phyloP scores from a whole-genome alignment of 2,888 invertebrate species.

The Dexiosoma caninum region DNA sequence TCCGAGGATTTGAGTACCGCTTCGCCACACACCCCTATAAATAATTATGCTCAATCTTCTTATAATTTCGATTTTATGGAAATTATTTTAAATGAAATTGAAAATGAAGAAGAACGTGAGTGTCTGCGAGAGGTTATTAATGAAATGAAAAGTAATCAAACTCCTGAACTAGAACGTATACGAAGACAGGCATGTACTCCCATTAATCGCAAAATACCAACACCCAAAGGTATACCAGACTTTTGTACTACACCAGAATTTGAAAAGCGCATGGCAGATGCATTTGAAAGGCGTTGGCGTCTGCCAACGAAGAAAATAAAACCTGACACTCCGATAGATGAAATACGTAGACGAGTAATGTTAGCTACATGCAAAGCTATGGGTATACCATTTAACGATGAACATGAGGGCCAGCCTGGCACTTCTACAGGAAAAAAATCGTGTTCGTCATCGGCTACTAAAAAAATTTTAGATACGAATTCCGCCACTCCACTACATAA shows the following conservation, averaged over 20 bases:
- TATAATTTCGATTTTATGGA: constrained; percentile 71
- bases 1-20: constrained; percentile 58
- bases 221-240: constrained; percentile 73
- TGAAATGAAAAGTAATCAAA: constrained; percentile 75
- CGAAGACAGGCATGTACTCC: constrained; percentile 74
- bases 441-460: not conserved
- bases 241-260: constrained; percentile 76
- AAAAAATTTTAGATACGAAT: constrained; percentile 2
- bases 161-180: constrained; percentile 74
- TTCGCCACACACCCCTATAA: constrained; percentile 75
- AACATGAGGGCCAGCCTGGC: constrained; percentile 51
- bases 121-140: constrained; percentile 73
- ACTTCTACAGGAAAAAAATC: constrained; percentile 48
- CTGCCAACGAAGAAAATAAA: constrained; percentile 72
- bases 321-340: constrained; percentile 74
- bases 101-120: constrained; percentile 72
- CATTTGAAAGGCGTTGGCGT: constrained; percentile 75
- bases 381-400: constrained; percentile 69
- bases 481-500: constrained; percentile 44
- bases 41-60: constrained; percentile 64
- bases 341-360: constrained; percentile 72
- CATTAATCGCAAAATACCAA: constrained; percentile 70
- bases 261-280: constrained; percentile 75
- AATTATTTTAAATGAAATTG: constrained; percentile 70
- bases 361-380: constrained; percentile 73